Evolutionary conservation across 2,113 vertebrate species (phyloP), one percentile per base, ranked within the genome.

Genomic region (Clinocottus analis): DNA sequence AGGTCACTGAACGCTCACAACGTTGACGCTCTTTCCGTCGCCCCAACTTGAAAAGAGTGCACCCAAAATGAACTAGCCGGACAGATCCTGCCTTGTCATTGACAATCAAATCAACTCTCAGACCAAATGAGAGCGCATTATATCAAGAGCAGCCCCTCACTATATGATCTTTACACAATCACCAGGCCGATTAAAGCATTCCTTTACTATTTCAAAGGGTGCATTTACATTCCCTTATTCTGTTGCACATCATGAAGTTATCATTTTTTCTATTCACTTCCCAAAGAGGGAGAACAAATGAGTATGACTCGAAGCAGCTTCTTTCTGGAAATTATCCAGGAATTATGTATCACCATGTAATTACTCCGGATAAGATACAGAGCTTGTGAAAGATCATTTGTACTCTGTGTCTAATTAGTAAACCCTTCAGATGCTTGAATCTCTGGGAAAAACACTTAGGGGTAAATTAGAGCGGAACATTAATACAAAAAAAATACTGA

Each of bases 321-420:
- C 87, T 93, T 94, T 93, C 92, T 95, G 93, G 93, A 95, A 94
- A 92, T 93, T 92, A 91, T 94, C 93, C 93, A 94, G 93, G 93
- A 95, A 94, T 93, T 93, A 94, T 92, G 92, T 90, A 92, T 79
- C 87, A 92, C 83, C 85, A 86, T 94, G 94, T 95, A 95, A 95
- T 95, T 94, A 94, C 94, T 90, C 88, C 61, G 90, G 91, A 93
- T 90, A 94, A 94, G 93, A 94, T 94, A 92, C 91, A 92, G 87
- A 89, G 94, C 92, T 94, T 89, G 90, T 90, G 91, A 94, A 93
- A 94, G 93, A 95, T 94, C 93, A 94, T 94, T 95, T 95, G 93
- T 94, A 94, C 92, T 90, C 90, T 91, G 91, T 91, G 93, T 93
- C 94, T 95, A 94, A 95, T 95, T 95, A 95, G 94, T 90, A 91